These are phyloP conservation scores for Premnoplex brunnescens DNA, from an alignment of 2,797 vertebrate species.

Conservation along the genomic window DNA sequence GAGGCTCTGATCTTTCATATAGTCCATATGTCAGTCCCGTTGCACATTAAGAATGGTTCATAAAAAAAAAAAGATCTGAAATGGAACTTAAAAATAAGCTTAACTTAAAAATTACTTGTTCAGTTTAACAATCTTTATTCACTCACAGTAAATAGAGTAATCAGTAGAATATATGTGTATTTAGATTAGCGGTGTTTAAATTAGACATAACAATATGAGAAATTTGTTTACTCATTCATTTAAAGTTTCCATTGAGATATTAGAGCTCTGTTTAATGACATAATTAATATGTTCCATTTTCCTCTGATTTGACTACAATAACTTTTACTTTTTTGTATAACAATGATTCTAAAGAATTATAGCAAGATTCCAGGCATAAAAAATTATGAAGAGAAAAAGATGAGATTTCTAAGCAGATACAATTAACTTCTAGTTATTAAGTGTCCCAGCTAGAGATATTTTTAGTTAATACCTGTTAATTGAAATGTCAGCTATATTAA, in stretches of 20 bases:
- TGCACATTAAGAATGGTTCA: neutral
- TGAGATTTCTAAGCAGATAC: neutral
- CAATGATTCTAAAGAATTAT: neutral
- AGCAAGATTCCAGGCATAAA: slow-evolving; percentile 15
- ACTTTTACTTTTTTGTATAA: neutral
- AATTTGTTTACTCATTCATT: slow-evolving; percentile 4
- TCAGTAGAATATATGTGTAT: neutral
- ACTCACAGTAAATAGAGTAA: neutral
- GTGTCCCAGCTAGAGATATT: neutral
- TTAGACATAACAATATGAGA: neutral
- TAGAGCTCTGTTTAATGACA: slow-evolving; percentile 13
- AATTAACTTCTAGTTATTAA: slow-evolving; percentile 22
- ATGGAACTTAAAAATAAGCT: neutral
- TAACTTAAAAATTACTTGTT: neutral
- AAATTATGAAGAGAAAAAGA: neutral
- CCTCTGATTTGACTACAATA: neutral
- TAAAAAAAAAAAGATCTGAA: neutral
- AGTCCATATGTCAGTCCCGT: neutral
- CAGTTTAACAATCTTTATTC: neutral
- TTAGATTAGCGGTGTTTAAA: neutral
- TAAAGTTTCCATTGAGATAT: slow-evolving; percentile 18
- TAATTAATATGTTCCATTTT: neutral
- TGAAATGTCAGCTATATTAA: slow-evolving; percentile 16
- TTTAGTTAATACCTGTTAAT: slow-evolving; percentile 42
- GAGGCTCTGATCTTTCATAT: neutral